Conservation (phyloP, 2,797 vertebrate genomes). For the Amniataba percoides region DNA sequence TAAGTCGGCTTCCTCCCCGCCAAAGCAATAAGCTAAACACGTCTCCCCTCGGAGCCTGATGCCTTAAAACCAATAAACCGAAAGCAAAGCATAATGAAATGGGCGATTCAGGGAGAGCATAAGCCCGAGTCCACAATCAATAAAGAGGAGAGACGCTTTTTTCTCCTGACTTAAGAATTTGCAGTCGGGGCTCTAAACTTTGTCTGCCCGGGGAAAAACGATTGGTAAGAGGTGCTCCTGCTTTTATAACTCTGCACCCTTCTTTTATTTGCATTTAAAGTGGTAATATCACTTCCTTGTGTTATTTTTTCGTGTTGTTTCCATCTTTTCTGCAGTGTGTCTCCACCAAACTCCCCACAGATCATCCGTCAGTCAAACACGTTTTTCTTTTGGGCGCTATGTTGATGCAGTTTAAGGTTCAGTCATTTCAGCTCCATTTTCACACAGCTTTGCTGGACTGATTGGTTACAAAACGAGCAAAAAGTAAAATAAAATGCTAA, state of each 20-base stretch:
- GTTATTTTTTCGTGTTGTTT: conserved; percentile 11
- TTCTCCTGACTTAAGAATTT: conserved; percentile 42
- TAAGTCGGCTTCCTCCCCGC: conserved; percentile 47
- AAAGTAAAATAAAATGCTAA: background rate
- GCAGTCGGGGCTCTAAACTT: conserved; percentile 34
- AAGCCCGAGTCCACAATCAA: conserved; percentile 58
- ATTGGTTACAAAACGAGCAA: background rate
- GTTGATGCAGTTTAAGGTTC: background rate
- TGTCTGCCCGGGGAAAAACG: background rate
- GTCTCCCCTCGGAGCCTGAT: conserved; percentile 44
- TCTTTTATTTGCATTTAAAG: conserved; percentile 46
- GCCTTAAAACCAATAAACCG: conserved; percentile 70
- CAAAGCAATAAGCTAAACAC: conserved; percentile 63
- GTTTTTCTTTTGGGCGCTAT: background rate
- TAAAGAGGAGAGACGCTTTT: conserved; percentile 34
- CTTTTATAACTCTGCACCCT: conserved; percentile 1
- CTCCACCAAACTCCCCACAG: background rate
- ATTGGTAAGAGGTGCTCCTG: background rate
- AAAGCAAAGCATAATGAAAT: conserved; percentile 67
- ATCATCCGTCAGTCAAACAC: conserved; percentile 22
- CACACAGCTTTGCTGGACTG: background rate
- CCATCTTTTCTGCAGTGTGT: background rate
- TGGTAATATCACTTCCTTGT: conserved; percentile 7
- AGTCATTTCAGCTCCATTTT: background rate
- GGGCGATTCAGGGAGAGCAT: conserved; percentile 55